Evolutionary conservation across 53 echinoderm and acorn worm species (phyloP).

Genomic region (Glandiceps talaboti): DNA sequence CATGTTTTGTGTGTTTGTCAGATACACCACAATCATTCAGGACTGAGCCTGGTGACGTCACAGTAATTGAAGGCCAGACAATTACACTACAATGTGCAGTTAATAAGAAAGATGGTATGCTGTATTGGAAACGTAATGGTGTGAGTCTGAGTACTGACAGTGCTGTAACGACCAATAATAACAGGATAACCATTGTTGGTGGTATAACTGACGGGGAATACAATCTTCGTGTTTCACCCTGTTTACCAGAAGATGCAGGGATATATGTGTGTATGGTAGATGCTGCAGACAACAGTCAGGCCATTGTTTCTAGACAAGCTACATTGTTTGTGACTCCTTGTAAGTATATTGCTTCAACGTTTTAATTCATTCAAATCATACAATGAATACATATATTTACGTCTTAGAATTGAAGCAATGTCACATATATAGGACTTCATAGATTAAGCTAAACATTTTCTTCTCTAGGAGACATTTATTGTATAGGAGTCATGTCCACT

Average conservation of each 20-base stretch:
- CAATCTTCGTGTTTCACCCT: neutral
- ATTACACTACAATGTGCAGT: neutral
- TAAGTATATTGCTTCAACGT: too few species aligned
- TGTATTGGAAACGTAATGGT: neutral
- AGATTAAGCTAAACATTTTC: too few species aligned
- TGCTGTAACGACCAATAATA: neutral
- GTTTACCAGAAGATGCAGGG: neutral
- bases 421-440: too few species aligned
- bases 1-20: too few species aligned
- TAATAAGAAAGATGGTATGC: neutral
- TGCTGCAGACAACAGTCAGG: neutral
- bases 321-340: neutral
- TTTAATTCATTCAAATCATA: too few species aligned
- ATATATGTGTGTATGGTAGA: neutral
- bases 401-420: too few species aligned
- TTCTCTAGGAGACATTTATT: too few species aligned
- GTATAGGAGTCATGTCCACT: too few species aligned
- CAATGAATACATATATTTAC: too few species aligned
- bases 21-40: conserved; percentile 34
- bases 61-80: conserved; percentile 37
- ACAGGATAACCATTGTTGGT: neutral
- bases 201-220: neutral
- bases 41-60: conserved; percentile 32
- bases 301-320: neutral
- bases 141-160: neutral